Conservation (phyloP, 2,888 invertebrate species). For the Ophion ventricosus region DNA sequence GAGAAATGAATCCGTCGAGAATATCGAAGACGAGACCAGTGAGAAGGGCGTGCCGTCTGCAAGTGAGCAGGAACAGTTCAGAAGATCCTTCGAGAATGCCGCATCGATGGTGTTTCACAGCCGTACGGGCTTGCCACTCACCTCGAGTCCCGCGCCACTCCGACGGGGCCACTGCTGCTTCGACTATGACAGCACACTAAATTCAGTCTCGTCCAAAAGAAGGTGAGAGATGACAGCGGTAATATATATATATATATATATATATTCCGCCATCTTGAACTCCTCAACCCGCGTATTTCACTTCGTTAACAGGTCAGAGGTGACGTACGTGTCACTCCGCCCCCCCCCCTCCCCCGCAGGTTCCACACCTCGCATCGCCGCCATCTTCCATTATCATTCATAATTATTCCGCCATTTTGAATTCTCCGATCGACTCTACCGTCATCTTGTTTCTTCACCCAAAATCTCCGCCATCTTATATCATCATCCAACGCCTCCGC, state of each 20-base stretch:
- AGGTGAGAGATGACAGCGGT: constrained; percentile 85
- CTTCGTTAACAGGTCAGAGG: too few species aligned
- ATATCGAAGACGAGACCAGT: constrained; percentile 72
- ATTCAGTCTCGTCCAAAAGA: constrained; percentile 91
- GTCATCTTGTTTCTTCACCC: not conserved
- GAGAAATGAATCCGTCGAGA: not conserved
- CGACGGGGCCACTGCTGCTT: constrained; percentile 91
- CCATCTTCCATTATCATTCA: not conserved
- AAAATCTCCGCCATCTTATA: not conserved
- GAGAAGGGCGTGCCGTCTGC: constrained; percentile 87
- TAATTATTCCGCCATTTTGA: not conserved
- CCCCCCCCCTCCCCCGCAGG: too few species aligned
- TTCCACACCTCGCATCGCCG: not conserved
- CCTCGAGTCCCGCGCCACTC: constrained; percentile 94
- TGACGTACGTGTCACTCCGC: too few species aligned
- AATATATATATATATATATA: not conserved
- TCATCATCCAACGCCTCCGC: not conserved
- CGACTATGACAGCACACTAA: constrained; percentile 92
- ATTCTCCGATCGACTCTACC: not conserved
- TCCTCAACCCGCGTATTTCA: too few species aligned
- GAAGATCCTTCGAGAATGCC: constrained; percentile 90
- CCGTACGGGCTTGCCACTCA: constrained; percentile 91
- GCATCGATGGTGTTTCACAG: constrained; percentile 93
- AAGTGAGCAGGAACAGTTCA: constrained; percentile 89
- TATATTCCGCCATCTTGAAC: not conserved